These are phyloP conservation scores for Andrena bucephala DNA, from an alignment of 2,888 invertebrate species.

Conservation along the genomic window DNA sequence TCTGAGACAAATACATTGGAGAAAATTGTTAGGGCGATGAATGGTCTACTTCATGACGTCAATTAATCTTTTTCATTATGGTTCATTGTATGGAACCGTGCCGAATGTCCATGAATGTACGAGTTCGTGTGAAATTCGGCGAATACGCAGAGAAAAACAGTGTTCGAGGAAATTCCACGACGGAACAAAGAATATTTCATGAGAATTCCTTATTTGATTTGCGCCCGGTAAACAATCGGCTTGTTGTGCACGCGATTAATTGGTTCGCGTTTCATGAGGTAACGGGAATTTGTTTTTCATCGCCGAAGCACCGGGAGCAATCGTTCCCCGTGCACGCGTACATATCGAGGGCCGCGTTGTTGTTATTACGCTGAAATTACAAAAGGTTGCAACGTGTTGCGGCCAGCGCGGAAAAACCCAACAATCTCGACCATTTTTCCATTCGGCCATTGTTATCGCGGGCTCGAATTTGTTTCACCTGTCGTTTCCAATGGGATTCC, in stretches of 20 bases:
- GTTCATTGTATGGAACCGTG: too few species aligned
- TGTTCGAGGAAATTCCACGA: background rate
- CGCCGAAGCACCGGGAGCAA: background rate
- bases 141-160: background rate
- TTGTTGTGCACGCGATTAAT: background rate
- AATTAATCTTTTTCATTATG: too few species aligned
- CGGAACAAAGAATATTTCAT: slow-evolving; percentile 3
- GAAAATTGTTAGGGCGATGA: too few species aligned
- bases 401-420: background rate
- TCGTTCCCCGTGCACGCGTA: slow-evolving; percentile 10
- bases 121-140: background rate
- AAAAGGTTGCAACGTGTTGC: slow-evolving; percentile 21
- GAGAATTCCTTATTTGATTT: background rate
- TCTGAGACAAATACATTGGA: too few species aligned
- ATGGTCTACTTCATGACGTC: too few species aligned
- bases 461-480: slow-evolving; percentile 1
- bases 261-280: slow-evolving; percentile 7
- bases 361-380: slow-evolving; percentile 39
- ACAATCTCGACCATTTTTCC: slow-evolving; percentile 11
- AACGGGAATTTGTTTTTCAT: slow-evolving; percentile 21
- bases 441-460: background rate
- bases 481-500: background rate
- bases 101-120: too few species aligned
- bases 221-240: background rate
- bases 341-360: slow-evolving; percentile 16